Conservation (phyloP, 2,113 vertebrate species). For the Rhinolophus ferrumequinum region DNA sequence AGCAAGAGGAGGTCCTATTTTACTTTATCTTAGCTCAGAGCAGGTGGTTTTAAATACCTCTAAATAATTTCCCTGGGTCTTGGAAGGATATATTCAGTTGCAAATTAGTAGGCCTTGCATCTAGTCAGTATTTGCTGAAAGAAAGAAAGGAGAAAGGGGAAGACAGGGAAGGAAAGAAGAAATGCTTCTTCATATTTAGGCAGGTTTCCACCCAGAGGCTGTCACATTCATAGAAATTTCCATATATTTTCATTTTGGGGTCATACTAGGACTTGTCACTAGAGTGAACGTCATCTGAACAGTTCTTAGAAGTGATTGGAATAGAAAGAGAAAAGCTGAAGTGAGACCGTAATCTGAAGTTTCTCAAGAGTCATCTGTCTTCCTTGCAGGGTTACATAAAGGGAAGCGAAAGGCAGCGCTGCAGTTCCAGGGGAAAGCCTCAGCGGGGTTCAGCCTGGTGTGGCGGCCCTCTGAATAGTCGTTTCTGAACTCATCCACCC, state of each 20-base stretch:
- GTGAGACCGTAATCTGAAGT: constrained; percentile 40
- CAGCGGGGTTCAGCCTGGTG: neutral
- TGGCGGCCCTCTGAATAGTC: neutral
- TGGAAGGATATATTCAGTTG: neutral
- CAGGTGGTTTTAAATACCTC: constrained; percentile 22
- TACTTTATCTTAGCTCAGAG: neutral
- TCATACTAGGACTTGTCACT: constrained; percentile 60
- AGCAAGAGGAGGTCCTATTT: constrained; percentile 50
- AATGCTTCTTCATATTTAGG: neutral
- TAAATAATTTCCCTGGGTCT: neutral
- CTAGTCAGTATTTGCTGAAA: constrained; percentile 9
- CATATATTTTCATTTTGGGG: constrained; percentile 40
- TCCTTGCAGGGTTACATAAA: neutral
- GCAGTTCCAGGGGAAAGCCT: neutral
- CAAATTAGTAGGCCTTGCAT: neutral
- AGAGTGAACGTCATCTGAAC: constrained; percentile 14
- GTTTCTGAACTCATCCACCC: neutral
- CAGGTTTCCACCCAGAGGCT: neutral
- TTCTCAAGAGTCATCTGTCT: neutral
- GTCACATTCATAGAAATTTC: constrained; percentile 51
- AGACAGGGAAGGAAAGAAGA: neutral
- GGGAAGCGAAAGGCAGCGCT: neutral
- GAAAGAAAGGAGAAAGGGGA: neutral
- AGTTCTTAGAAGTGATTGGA: constrained; percentile 39
- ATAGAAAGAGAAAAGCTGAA: constrained; percentile 10